A percentile compares a stretch with the other conserved stretches of the same genome.
phyloP scores from a whole-genome alignment of 2,888 invertebrate species.

The Imbricaverruca yamaguchii region DNA sequence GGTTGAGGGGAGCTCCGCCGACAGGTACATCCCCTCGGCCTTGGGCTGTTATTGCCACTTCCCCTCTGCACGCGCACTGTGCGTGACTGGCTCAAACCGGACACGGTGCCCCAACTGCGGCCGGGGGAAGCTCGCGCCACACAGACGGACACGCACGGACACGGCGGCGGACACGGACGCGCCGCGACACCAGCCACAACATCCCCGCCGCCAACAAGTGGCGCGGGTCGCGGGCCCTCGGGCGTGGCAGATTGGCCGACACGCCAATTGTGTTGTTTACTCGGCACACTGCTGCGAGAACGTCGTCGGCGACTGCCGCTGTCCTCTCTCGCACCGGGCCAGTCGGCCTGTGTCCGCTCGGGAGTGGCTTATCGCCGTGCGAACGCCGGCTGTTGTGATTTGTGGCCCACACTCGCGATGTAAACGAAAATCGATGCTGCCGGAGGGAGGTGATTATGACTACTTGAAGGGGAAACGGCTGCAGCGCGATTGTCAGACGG shows the following conservation, averaged over 20 bases:
- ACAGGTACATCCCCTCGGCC: background rate
- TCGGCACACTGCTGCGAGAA: no score
- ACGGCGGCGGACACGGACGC: no score
- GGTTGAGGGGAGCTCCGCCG: background rate
- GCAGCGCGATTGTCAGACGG: no score
- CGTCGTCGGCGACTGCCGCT: no score
- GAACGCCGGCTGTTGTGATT: background rate
- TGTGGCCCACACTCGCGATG: background rate
- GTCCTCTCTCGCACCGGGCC: no score
- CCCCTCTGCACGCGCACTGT: background rate
- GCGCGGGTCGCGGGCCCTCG: no score
- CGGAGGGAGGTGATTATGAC: conserved; percentile 5
- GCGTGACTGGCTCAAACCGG: background rate
- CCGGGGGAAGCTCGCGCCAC: background rate
- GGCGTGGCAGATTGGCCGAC: no score
- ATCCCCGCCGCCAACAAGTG: no score
- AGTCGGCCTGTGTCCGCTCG: background rate
- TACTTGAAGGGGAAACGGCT: background rate
- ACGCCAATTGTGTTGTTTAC: no score
- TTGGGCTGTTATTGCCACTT: background rate
- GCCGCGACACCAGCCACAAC: no score
- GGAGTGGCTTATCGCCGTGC: background rate
- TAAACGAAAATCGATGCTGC: conserved; percentile 11
- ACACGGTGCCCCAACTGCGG: no score
- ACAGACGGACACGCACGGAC: background rate